Conservation (phyloP, 2,888 invertebrate genomes). For the Saturnia japonica region DNA sequence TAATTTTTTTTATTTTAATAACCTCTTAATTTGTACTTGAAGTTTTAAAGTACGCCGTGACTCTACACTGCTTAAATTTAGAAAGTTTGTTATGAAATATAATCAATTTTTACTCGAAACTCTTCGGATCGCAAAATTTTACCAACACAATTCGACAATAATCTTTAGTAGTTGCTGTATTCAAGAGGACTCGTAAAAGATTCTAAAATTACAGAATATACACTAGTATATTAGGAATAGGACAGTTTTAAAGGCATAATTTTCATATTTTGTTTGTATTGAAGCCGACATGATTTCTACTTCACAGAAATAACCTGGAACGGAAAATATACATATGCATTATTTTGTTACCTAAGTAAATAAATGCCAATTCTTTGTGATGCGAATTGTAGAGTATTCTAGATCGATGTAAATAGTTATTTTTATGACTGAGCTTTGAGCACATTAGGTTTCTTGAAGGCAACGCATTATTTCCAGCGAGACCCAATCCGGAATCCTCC, state of each 20-base stretch:
- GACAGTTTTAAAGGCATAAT: background rate
- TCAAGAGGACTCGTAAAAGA: background rate
- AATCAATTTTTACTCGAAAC: too few species aligned
- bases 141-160: background rate
- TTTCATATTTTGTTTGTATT: background rate
- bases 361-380: background rate
- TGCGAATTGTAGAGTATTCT: background rate
- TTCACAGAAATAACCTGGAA: background rate
- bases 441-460: conserved; percentile 43
- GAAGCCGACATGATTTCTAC: background rate
- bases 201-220: too few species aligned
- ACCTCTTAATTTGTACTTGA: too few species aligned
- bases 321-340: background rate
- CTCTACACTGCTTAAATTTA: too few species aligned
- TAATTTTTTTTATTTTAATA: too few species aligned
- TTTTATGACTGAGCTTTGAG: conserved; percentile 26
- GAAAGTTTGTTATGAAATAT: too few species aligned
- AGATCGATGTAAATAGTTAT: background rate
- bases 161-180: background rate
- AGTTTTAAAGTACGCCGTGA: too few species aligned
- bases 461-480: conserved; percentile 55
- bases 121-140: too few species aligned
- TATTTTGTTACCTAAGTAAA: background rate
- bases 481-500: conserved; percentile 36
- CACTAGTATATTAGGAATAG: background rate